A percentile compares a stretch with the other conserved stretches of the same genome.
These are phyloP conservation scores for Sycophila sp. DNA, from an alignment of 1,140 invertebrate species.

Conservation along the genomic window DNA sequence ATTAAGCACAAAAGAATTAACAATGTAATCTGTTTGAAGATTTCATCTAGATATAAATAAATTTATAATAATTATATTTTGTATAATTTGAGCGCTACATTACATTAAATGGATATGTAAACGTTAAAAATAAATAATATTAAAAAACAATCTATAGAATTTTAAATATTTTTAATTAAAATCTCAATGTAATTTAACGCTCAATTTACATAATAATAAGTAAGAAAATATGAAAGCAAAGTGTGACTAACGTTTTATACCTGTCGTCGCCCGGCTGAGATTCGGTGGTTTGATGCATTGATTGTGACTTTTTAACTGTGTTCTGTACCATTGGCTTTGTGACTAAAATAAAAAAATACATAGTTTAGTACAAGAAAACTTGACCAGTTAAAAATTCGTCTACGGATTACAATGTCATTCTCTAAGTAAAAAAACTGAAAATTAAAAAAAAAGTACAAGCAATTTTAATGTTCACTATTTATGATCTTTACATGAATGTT, in stretches of 20 bases:
- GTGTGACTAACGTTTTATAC: slow-evolving; percentile 49
- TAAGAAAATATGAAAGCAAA: background rate
- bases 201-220: background rate
- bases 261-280: slow-evolving; percentile 61
- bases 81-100: too few species aligned
- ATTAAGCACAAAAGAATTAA: too few species aligned
- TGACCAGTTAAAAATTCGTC: background rate
- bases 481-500: too few species aligned
- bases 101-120: too few species aligned
- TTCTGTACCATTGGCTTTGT: slow-evolving; percentile 57
- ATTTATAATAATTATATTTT: too few species aligned
- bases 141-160: background rate
- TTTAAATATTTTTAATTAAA: background rate
- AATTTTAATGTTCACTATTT: too few species aligned
- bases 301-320: slow-evolving; percentile 65
- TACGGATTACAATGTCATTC: slow-evolving; percentile 19
- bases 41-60: too few species aligned
- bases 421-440: slow-evolving; percentile 9
- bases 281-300: slow-evolving; percentile 63
- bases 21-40: background rate
- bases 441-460: too few species aligned
- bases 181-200: too few species aligned
- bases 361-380: background rate
- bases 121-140: too few species aligned
- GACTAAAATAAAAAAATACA: slow-evolving; percentile 57